phyloP scores from a whole-genome alignment of 2,888 invertebrate species.

The Agriopis leucophaearia region DNA sequence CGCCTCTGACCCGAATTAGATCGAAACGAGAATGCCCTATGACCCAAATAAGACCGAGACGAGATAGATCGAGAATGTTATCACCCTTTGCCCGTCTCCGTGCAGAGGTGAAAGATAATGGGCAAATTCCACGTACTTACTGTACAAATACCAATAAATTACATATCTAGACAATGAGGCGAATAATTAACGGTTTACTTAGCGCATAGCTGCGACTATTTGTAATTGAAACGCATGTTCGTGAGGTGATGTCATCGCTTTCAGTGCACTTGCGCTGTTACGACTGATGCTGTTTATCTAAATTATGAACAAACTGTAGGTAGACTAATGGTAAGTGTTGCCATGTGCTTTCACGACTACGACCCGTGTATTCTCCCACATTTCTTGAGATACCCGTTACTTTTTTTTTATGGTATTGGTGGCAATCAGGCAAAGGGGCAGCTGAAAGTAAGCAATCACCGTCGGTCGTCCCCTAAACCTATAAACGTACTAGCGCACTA shows the following conservation, averaged over 20 bases:
- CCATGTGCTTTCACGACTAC: no score
- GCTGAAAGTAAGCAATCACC: no score
- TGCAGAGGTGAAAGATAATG: constrained; percentile 16
- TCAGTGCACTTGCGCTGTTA: constrained; percentile 10
- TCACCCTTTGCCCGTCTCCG: constrained; percentile 1
- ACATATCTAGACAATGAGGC: constrained; percentile 15
- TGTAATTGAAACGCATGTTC: constrained; percentile 8
- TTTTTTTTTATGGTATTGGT: no score
- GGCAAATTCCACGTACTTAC: constrained; percentile 16
- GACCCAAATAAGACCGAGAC: background rate
- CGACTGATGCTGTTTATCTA: background rate
- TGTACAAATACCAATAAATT: constrained; percentile 20
- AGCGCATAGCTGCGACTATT: constrained; percentile 17
- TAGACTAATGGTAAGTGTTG: no score
- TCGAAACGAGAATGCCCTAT: background rate
- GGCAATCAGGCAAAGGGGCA: no score
- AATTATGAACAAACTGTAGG: background rate
- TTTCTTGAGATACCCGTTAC: no score
- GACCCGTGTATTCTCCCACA: no score
- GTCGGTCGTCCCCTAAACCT: no score
- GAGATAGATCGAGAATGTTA: background rate
- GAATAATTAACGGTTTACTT: constrained; percentile 17
- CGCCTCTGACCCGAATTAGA: background rate
- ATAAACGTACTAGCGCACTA: no score
- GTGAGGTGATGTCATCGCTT: constrained; percentile 12